These are phyloP conservation scores for Zoanthus sansibaricus DNA, from an alignment of 92 coral and sea anemone species.

Conservation along the genomic window DNA sequence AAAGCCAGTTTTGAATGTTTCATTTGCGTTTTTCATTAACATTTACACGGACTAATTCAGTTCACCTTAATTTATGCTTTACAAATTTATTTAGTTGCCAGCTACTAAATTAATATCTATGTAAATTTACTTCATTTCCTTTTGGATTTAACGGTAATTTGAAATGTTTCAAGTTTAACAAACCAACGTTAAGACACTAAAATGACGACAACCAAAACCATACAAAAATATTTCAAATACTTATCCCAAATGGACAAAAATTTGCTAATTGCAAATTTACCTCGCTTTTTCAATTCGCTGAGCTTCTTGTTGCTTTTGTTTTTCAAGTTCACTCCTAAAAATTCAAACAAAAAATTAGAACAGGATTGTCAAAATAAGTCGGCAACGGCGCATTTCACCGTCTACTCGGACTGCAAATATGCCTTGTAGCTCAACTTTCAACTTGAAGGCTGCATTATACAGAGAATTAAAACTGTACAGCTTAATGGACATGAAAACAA, in stretches of 20 bases:
- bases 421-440: no score
- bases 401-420: no score
- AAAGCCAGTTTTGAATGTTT: background rate
- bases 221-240: no score
- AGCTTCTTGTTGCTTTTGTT: constrained; percentile 92
- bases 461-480: no score
- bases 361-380: no score
- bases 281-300: constrained; percentile 90
- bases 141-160: no score
- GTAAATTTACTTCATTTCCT: background rate
- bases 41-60: background rate
- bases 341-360: background rate
- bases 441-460: no score
- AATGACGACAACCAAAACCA: no score
- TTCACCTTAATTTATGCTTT: background rate
- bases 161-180: no score
- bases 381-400: no score
- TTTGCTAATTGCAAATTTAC: constrained; percentile 43
- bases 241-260: background rate
- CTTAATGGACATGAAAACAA: no score
- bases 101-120: background rate
- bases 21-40: background rate
- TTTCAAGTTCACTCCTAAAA: constrained; percentile 85
- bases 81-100: background rate
- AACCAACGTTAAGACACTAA: no score